Percentiles rank a stretch among this genome's conserved stretches.
Conservation (phyloP, 2,113 vertebrate genomes). For the Embiotoca jacksoni region DNA sequence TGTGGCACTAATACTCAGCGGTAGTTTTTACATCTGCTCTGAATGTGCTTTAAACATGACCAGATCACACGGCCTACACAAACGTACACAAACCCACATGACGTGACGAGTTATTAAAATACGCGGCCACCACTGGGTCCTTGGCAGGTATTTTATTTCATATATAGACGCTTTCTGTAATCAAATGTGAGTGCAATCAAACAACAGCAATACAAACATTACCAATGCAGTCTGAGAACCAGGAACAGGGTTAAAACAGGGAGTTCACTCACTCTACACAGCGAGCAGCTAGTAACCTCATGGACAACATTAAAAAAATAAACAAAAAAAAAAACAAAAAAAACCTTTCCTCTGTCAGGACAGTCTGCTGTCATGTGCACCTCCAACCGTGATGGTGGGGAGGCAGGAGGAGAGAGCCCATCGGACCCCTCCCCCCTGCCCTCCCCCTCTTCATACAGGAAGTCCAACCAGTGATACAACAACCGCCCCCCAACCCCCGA, state of each 20-base stretch:
- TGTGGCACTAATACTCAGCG: too few species aligned
- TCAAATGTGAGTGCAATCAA: constrained; percentile 92
- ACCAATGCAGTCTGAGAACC: constrained; percentile 84
- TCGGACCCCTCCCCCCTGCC: constrained; percentile 21
- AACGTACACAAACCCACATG: constrained; percentile 1
- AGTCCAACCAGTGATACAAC: constrained; percentile 72
- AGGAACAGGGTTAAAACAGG: constrained; percentile 78
- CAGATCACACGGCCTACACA: too few species aligned
- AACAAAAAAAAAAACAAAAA: constrained; percentile 18
- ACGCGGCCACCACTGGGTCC: constrained; percentile 65
- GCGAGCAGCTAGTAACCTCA: constrained; percentile 79
- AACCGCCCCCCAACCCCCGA: constrained; percentile 31
- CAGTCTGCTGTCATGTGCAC: constrained; percentile 62
- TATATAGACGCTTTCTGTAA: constrained; percentile 86
- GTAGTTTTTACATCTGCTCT: too few species aligned
- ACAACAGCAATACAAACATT: constrained; percentile 93
- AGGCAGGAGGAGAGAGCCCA: constrained; percentile 22
- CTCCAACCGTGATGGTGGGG: constrained; percentile 36
- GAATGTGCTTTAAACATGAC: too few species aligned
- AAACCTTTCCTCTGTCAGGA: constrained; percentile 49
- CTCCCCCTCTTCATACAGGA: constrained; percentile 38
- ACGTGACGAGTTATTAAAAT: constrained; percentile 42
- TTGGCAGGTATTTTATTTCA: constrained; percentile 85
- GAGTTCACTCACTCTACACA: constrained; percentile 79
- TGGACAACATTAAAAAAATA: constrained; percentile 74